Base-by-base conservation (phyloP, 2,888 invertebrate genomes). In the Gnatocerus cornutus region DNA sequence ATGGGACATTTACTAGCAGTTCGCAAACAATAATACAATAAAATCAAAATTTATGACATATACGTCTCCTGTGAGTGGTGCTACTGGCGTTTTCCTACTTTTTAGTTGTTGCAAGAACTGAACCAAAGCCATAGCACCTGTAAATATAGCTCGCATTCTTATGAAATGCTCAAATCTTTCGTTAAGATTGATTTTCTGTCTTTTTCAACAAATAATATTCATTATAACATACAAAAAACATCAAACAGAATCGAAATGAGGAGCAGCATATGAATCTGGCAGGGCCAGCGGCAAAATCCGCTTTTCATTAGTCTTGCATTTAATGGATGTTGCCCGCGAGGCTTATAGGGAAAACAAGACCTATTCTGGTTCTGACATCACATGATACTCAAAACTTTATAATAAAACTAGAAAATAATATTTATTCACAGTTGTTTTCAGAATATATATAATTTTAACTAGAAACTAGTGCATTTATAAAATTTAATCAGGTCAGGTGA, bases 291-390 rank as follows among this genome's bases (percentile, higher is more conserved):
- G 82, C 79, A 74, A 67, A 67, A 63, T 78, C 77, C 78, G 73
- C 58, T 67, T 71, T 66, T 74, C 71, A 78, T 79, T 79, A 79
- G 75, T 69, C 76, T 77, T 79, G 79, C 68, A 62, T 74, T 72
- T 71, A 75, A 78, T 77, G 77, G 76, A 78, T 81, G 82, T 79
- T 77, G 77, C 79, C 81, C 80, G 61, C 68, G 64, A 76, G 82
- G 82, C 79, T 72, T 78, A 79, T 79, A 79, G 77, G 78, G 79
- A 74, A 80, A 79, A 79, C 79, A 75, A 71, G 74, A 70, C 41
- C 41, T 41, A 73, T 76, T 68, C 77, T 79, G 79, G 66, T 74
- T 76, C 79, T 81, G 82, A 82, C 82, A 81, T 79, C 73, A 77
- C 75, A 80, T 80, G 79, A 78, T 78, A 77, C 75, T 75, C 74